Percentiles rank a stretch among this genome's conserved stretches.
phyloP scores from a whole-genome alignment of 2,888 invertebrate species.

The Erebia ligea region DNA sequence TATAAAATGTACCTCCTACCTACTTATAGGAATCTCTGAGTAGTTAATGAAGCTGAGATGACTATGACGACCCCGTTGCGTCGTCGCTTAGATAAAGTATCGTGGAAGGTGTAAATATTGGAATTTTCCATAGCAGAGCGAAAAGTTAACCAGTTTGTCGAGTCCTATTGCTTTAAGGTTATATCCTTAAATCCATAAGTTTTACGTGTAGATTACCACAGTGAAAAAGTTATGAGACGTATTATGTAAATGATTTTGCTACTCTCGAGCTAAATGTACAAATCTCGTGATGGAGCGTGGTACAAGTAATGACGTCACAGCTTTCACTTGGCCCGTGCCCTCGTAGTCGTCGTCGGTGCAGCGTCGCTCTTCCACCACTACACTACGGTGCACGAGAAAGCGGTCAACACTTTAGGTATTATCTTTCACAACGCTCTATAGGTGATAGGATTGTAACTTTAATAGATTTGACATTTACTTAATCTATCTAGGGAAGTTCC shows the following conservation, averaged over 20 bases:
- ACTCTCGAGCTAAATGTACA: constrained; percentile 31
- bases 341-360: constrained; percentile 24
- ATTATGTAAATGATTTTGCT: constrained; percentile 44
- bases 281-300: constrained; percentile 41
- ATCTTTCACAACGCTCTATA: constrained; percentile 40
- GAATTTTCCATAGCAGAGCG: neutral
- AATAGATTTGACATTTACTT: constrained; percentile 11
- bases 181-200: neutral
- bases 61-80: neutral
- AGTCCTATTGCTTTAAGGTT: neutral
- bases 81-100: neutral
- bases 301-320: constrained; percentile 68
- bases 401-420: constrained; percentile 47
- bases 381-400: constrained; percentile 68
- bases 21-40: neutral
- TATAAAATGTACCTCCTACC: too few species aligned
- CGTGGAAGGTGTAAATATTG: neutral
- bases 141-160: neutral
- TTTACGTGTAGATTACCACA: neutral
- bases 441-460: constrained; percentile 24
- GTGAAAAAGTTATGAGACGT: constrained; percentile 30
- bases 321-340: constrained; percentile 63
- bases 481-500: neutral
- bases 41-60: neutral
- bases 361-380: constrained; percentile 50